Conservation (phyloP, 1,140 invertebrate species). For the Camponotus vicinus region DNA sequence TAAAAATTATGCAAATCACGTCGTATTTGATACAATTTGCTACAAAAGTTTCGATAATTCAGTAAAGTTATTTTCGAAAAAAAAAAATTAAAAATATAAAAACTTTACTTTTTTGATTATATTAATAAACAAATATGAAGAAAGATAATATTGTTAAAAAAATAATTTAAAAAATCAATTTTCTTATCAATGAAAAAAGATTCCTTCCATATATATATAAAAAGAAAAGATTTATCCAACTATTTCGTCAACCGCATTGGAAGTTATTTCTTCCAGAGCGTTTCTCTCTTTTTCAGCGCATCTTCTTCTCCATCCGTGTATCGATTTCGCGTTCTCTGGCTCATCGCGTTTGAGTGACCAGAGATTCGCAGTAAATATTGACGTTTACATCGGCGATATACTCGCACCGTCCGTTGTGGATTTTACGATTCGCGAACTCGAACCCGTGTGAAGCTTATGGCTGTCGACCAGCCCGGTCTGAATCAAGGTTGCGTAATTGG, state of each 20-base stretch:
- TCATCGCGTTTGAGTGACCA: constrained; percentile 52
- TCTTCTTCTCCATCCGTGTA: constrained; percentile 26
- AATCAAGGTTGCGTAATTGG: constrained; percentile 63
- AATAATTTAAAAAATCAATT: too few species aligned
- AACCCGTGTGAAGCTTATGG: constrained; percentile 34
- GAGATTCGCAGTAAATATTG: constrained; percentile 64
- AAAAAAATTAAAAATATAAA: too few species aligned
- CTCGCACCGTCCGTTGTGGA: constrained; percentile 45
- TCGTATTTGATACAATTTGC: too few species aligned
- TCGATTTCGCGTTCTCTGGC: constrained; percentile 49
- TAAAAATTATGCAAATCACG: too few species aligned
- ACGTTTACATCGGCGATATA: constrained; percentile 46
- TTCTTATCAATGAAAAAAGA: too few species aligned
- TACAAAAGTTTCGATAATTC: too few species aligned
- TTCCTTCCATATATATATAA: too few species aligned
- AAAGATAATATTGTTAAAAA: too few species aligned
- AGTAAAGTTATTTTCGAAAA: too few species aligned
- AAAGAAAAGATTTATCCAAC: constrained; percentile 6
- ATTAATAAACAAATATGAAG: too few species aligned
- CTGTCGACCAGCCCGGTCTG: constrained; percentile 16
- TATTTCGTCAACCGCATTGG: background rate
- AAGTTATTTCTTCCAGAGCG: background rate
- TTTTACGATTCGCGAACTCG: constrained; percentile 57
- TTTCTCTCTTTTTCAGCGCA: background rate
- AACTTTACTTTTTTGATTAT: too few species aligned